A percentile compares a stretch with the other conserved stretches of the same genome.
Conservation (phyloP, 2,113 vertebrate species). For the Clarias batrachus region DNA sequence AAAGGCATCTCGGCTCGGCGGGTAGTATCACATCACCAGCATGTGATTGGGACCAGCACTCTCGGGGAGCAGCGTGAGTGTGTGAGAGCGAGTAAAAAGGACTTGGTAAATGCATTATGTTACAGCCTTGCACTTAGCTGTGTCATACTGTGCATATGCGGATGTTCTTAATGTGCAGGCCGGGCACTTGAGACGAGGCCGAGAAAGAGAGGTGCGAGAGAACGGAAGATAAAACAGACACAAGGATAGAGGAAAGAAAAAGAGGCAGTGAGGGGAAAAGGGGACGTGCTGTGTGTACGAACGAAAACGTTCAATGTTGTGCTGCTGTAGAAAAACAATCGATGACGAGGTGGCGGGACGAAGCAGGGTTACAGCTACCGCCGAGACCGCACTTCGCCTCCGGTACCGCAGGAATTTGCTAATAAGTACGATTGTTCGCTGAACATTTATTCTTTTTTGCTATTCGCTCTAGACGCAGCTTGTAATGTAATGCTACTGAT, state of each 20-base stretch:
- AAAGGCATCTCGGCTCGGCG: slow-evolving; percentile 11
- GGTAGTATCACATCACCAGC: slow-evolving; percentile 30
- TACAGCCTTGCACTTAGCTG: slow-evolving; percentile 55
- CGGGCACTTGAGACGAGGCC: slow-evolving; percentile 32
- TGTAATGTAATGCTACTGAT: background rate
- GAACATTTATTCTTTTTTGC: no score
- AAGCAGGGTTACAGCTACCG: background rate
- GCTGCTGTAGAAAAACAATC: background rate
- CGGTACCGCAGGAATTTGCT: background rate
- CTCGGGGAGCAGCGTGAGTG: slow-evolving; percentile 22
- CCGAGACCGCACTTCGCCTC: background rate
- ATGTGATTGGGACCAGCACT: slow-evolving; percentile 35
- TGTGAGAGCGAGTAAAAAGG: slow-evolving; percentile 43
- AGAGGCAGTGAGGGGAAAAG: no score
- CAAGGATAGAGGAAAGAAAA: background rate
- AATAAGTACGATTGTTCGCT: background rate
- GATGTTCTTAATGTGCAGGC: slow-evolving; percentile 50
- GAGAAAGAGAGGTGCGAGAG: slow-evolving; percentile 1
- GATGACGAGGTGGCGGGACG: background rate
- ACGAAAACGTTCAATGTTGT: background rate
- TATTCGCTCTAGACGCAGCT: background rate
- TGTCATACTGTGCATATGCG: slow-evolving; percentile 55
- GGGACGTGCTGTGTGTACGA: background rate
- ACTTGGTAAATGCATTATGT: slow-evolving; percentile 57
- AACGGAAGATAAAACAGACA: slow-evolving; percentile 9